Evolutionary conservation across 2,888 invertebrate genomes (phyloP).

Genomic region (Trypoxylon attenuatum): DNA sequence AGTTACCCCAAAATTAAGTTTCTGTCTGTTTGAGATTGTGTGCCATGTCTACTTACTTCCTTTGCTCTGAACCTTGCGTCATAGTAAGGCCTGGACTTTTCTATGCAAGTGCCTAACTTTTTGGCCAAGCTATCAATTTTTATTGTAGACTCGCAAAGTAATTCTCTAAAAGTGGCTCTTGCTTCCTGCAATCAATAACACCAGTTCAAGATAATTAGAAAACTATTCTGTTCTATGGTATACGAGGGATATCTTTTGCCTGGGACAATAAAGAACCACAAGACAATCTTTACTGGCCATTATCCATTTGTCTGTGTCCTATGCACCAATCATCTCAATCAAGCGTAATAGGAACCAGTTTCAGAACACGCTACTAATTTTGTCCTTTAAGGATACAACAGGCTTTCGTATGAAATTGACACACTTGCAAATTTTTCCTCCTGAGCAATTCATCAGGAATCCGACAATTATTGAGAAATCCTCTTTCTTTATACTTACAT

Average conservation of each 20-base stretch:
- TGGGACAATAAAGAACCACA: conserved; percentile 27
- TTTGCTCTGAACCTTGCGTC: conserved; percentile 90
- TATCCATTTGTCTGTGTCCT: conserved; percentile 61
- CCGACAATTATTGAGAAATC: not conserved
- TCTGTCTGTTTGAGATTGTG: too few species aligned
- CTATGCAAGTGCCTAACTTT: conserved; percentile 89
- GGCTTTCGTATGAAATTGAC: conserved; percentile 20
- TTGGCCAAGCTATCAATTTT: conserved; percentile 87
- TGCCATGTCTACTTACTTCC: conserved; percentile 80
- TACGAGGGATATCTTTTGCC: conserved; percentile 38
- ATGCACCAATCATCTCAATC: conserved; percentile 61
- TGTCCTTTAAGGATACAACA: conserved; percentile 15
- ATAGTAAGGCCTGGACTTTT: conserved; percentile 92
- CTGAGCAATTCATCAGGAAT: too few species aligned
- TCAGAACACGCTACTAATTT: conserved; percentile 49
- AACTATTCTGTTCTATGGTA: too few species aligned
- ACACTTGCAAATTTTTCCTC: not conserved
- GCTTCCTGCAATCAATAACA: conserved; percentile 79
- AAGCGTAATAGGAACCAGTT: conserved; percentile 58
- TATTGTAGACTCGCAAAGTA: conserved; percentile 88
- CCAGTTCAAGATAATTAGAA: too few species aligned
- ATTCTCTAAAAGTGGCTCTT: conserved; percentile 86
- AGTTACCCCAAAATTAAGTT: not conserved
- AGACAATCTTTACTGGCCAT: conserved; percentile 49
- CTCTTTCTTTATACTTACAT: conserved; percentile 76